Conservation (phyloP, 2,888 invertebrate genomes). For the Beris chalybata region DNA sequence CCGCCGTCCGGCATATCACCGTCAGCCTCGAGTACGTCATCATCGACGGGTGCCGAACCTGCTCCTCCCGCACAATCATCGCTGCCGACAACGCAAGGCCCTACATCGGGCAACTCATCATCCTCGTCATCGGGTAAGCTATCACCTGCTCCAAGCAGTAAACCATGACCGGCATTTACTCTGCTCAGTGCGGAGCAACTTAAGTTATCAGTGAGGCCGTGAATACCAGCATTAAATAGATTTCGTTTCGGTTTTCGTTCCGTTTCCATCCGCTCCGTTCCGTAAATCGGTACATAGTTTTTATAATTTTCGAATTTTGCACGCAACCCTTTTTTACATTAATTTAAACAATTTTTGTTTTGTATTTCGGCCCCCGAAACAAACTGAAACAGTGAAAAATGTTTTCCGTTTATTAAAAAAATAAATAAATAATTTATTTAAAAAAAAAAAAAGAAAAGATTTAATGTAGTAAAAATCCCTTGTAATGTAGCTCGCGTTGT, state of each 20-base stretch:
- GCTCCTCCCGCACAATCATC: slow-evolving; percentile 42
- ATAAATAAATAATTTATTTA: too few species aligned
- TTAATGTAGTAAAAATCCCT: too few species aligned
- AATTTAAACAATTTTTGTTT: too few species aligned
- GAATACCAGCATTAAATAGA: slow-evolving; percentile 36
- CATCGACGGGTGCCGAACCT: slow-evolving; percentile 53
- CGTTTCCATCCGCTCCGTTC: too few species aligned
- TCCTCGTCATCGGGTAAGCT: slow-evolving; percentile 54
- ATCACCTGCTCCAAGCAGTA: slow-evolving; percentile 46
- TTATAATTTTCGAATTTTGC: too few species aligned
- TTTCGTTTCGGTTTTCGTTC: background rate
- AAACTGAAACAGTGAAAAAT: too few species aligned
- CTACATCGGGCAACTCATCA: slow-evolving; percentile 50
- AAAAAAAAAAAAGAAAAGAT: too few species aligned
- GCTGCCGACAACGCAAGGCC: slow-evolving; percentile 41
- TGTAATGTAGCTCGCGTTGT: too few species aligned
- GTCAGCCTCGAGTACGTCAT: slow-evolving; percentile 58
- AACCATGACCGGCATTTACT: slow-evolving; percentile 40
- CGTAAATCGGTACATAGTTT: too few species aligned
- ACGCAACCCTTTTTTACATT: too few species aligned
- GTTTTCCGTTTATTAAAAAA: too few species aligned
- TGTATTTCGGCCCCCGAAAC: too few species aligned
- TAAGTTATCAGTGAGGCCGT: slow-evolving; percentile 50
- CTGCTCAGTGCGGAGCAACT: slow-evolving; percentile 44
- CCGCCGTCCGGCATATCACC: slow-evolving; percentile 59